Evolutionary conservation across 2,113 vertebrate species (phyloP).

Genomic region (Gila orcuttii): DNA sequence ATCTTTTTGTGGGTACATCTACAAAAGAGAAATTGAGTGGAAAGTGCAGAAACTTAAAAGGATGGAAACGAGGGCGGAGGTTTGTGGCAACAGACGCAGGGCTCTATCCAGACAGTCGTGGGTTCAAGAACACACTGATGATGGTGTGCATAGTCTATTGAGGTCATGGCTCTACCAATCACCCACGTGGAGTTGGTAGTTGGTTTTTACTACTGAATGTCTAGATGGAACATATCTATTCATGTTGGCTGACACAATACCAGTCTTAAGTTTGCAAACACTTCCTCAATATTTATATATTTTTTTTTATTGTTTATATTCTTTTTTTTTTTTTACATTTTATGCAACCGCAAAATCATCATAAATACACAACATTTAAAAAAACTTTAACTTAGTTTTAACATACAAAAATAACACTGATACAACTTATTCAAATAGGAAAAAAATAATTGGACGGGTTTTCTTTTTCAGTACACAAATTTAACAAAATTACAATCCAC

Average conservation of each 20-base stretch:
- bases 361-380: not conserved
- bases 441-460: not conserved
- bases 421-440: not conserved
- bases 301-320: not conserved
- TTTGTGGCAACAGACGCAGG: constrained; percentile 8
- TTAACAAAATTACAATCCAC: not conserved
- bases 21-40: not conserved
- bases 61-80: constrained; percentile 12
- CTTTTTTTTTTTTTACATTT: not conserved
- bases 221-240: not conserved
- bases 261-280: not conserved
- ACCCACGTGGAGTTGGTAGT: not conserved
- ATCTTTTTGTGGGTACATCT: not conserved
- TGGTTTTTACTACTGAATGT: not conserved
- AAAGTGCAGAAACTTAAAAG: constrained; percentile 25
- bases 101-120: constrained; percentile 17
- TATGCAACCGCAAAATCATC: not conserved
- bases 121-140: constrained; percentile 29
- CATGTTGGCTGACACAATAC: not conserved
- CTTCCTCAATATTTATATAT: not conserved
- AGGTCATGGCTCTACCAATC: not conserved
- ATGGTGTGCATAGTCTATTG: not conserved
- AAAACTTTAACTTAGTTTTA: not conserved
- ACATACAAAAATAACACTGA: not conserved
- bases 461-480: not conserved